These are phyloP conservation scores for Scarus forsteni DNA, from an alignment of 2,797 vertebrate species.

Conservation along the genomic window DNA sequence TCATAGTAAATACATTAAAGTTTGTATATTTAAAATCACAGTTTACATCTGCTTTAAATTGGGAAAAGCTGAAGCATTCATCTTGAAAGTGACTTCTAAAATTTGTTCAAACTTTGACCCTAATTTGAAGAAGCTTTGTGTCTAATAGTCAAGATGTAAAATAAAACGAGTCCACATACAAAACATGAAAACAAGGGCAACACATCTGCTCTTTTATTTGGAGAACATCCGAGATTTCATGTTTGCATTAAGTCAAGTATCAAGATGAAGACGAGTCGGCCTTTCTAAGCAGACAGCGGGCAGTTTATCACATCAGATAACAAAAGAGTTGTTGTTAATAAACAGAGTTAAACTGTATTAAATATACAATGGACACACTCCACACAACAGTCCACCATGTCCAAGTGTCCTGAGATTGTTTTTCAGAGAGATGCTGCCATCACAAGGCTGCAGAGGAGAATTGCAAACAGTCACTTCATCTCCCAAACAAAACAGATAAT, in stretches of 20 bases:
- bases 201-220: slow-evolving; percentile 28
- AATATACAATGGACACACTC: not conserved
- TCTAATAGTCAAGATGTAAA: not conserved
- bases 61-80: too few relatives aligned
- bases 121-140: slow-evolving; percentile 6
- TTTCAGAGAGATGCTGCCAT: slow-evolving; percentile 66
- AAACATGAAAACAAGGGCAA: not conserved
- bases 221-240: not conserved
- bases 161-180: not conserved
- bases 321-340: slow-evolving; percentile 9
- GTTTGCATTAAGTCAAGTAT: not conserved
- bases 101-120: too few relatives aligned
- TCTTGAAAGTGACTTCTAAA: too few relatives aligned
- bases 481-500: not conserved
- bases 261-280: too few relatives aligned
- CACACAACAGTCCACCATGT: not conserved
- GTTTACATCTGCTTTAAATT: too few relatives aligned
- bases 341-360: slow-evolving; percentile 8
- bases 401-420: slow-evolving; percentile 1
- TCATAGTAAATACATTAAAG: too few relatives aligned
- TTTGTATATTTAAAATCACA: too few relatives aligned
- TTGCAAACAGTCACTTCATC: slow-evolving; percentile 13
- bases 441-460: slow-evolving; percentile 46
- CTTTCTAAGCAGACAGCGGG: not conserved
- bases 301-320: slow-evolving; percentile 7